A percentile compares a stretch with the other conserved stretches of the same genome.
phyloP scores from a whole-genome alignment of 2,888 invertebrate genomes.

The Anagyrus pseudococci region DNA sequence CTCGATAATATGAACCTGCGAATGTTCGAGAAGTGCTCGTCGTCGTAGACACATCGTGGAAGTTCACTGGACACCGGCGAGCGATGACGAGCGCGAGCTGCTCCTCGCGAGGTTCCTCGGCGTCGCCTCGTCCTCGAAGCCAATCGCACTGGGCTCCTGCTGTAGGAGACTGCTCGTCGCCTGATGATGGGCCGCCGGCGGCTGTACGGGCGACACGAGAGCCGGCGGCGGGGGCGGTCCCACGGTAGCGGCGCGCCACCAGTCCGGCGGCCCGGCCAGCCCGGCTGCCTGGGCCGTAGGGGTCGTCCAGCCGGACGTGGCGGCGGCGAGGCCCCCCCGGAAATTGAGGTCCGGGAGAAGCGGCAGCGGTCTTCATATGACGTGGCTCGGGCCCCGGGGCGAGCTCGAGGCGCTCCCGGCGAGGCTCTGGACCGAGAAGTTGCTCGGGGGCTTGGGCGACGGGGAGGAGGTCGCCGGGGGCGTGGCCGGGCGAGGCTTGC shows the following conservation, averaged over 20 bases:
- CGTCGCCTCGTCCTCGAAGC: conserved; percentile 17
- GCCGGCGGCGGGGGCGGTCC: conserved; percentile 13
- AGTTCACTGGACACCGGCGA: conserved; percentile 45
- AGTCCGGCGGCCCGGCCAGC: conserved; percentile 1
- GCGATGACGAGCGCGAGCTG: conserved; percentile 41
- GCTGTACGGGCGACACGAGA: conserved; percentile 52
- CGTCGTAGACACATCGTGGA: too few relatives aligned
- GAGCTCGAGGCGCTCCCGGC: conserved; percentile 55
- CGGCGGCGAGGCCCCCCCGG: conserved; percentile 65
- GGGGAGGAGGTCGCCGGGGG: conserved; percentile 37
- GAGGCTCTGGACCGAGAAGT: conserved; percentile 58
- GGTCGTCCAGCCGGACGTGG: background rate
- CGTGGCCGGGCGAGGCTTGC: conserved; percentile 10
- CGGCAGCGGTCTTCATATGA: conserved; percentile 87
- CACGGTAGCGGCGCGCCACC: too few relatives aligned
- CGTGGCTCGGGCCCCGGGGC: conserved; percentile 67
- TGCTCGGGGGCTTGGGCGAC: conserved; percentile 43
- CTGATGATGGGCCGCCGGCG: conserved; percentile 46
- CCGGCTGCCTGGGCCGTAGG: background rate
- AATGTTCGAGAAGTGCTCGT: too few relatives aligned
- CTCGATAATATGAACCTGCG: too few relatives aligned
- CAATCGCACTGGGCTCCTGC: background rate
- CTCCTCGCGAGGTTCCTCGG: conserved; percentile 26
- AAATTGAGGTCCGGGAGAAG: conserved; percentile 72
- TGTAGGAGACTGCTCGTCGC: conserved; percentile 10